Percentiles rank a stretch among this genome's conserved stretches.
Conservation (phyloP, 1,140 invertebrate genomes). For the Drosophila parabipectinata region DNA sequence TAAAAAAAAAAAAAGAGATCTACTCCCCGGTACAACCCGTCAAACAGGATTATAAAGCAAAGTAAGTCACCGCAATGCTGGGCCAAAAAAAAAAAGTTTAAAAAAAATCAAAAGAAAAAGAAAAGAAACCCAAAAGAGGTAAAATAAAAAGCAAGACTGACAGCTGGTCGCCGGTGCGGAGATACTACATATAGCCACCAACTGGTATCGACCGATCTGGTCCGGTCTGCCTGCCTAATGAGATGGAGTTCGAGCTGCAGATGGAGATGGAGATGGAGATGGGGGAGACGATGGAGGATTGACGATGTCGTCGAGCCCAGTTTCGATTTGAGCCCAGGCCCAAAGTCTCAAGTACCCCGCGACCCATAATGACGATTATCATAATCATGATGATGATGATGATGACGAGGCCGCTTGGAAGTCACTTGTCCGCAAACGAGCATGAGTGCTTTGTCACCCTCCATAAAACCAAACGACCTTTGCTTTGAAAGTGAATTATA, state of each 20-base stretch:
- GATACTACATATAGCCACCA: constrained; percentile 19
- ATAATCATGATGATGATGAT: constrained; percentile 32
- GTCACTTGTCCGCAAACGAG: constrained; percentile 38
- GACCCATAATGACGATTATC: constrained; percentile 43
- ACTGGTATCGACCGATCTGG: constrained; percentile 66
- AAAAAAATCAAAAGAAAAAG: constrained; percentile 19
- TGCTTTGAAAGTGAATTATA: constrained; percentile 38
- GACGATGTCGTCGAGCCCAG: constrained; percentile 3
- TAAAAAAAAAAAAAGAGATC: constrained; percentile 54
- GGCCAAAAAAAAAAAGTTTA: constrained; percentile 16
- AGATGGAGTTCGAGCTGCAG: constrained; percentile 16
- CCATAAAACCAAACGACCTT: constrained; percentile 44
- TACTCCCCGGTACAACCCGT: constrained; percentile 63
- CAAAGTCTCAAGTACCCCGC: constrained; percentile 44
- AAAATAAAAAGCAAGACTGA: constrained; percentile 59
- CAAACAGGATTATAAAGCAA: constrained; percentile 82
- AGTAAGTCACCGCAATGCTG: constrained; percentile 66
- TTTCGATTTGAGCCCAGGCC: constrained; percentile 4
- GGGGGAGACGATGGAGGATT: constrained; percentile 12
- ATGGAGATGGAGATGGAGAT: constrained; percentile 19
- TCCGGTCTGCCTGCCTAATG: constrained; percentile 59
- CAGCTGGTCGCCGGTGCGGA: constrained; percentile 60
- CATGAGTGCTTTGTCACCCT: constrained; percentile 44
- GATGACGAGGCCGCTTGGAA: constrained; percentile 54
- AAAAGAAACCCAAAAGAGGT: constrained; percentile 41